A percentile compares a stretch with the other conserved stretches of the same genome.
These are phyloP conservation scores for Polymixis flavicincta DNA, from an alignment of 2,888 invertebrate genomes.

Conservation along the genomic window DNA sequence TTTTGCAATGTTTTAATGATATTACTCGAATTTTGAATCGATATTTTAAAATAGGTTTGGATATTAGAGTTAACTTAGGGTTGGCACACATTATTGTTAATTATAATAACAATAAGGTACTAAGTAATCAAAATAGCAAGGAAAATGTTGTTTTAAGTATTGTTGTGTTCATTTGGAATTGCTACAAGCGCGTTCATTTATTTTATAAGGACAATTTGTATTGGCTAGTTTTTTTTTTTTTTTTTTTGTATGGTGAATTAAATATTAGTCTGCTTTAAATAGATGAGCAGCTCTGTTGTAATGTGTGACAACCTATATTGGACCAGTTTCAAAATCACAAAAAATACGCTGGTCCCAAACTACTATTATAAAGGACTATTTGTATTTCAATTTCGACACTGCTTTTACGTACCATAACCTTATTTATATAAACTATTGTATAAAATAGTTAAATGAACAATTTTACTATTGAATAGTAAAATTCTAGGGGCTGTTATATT, in stretches of 20 bases:
- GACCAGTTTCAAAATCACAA: constrained; percentile 54
- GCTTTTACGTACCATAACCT: constrained; percentile 84
- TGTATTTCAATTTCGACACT: constrained; percentile 82
- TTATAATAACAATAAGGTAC: constrained; percentile 36
- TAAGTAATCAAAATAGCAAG: constrained; percentile 17
- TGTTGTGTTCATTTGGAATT: constrained; percentile 60
- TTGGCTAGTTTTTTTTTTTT: constrained; percentile 28
- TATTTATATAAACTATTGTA: constrained; percentile 79
- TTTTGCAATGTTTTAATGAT: constrained; percentile 64
- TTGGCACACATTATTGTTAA: constrained; percentile 59
- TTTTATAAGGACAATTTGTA: constrained; percentile 25
- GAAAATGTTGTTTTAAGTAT: constrained; percentile 54
- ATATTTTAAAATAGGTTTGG: constrained; percentile 68
- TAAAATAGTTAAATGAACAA: constrained; percentile 80
- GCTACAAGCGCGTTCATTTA: constrained; percentile 51
- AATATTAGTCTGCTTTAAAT: constrained; percentile 17
- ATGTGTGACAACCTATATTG: constrained; percentile 52
- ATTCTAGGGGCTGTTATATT: constrained; percentile 89
- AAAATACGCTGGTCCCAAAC: constrained; percentile 60
- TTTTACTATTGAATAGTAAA: constrained; percentile 90
- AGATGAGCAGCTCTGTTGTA: constrained; percentile 24
- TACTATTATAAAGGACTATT: constrained; percentile 64
- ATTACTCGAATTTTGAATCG: constrained; percentile 78
- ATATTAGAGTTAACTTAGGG: constrained; percentile 65
- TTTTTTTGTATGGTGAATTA: constrained; percentile 4